Conservation (phyloP, 1,140 invertebrate genomes). For the Zaprionus kolodkinae region DNA sequence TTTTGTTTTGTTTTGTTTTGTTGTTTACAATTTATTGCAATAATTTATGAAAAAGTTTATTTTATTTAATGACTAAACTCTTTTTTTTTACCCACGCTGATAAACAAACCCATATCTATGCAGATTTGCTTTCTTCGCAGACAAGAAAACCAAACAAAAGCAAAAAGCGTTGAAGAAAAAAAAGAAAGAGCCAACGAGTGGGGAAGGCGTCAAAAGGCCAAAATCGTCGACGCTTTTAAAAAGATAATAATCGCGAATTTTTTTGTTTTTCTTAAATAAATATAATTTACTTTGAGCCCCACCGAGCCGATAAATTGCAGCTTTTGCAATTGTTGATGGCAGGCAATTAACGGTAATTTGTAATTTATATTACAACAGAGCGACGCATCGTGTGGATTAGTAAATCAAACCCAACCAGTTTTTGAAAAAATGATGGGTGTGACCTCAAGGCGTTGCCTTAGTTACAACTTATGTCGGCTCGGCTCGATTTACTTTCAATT, state of each 20-base stretch:
- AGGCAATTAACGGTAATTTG: constrained; percentile 26
- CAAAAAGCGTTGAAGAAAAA: constrained; percentile 10
- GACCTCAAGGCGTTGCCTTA: constrained; percentile 41
- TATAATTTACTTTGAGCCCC: constrained; percentile 29
- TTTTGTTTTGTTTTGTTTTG: background rate
- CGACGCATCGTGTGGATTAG: background rate
- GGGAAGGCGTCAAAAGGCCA: constrained; percentile 58
- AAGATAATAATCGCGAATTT: constrained; percentile 55
- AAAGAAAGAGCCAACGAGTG: constrained; percentile 13
- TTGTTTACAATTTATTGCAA: constrained; percentile 20
- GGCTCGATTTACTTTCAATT: constrained; percentile 52
- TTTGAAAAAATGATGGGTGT: constrained; percentile 7
- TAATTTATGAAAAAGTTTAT: constrained; percentile 26
- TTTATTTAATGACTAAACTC: constrained; percentile 49
- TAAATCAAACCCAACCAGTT: background rate
- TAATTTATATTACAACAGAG: constrained; percentile 59
- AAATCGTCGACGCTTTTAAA: constrained; percentile 53
- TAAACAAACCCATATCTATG: constrained; percentile 66
- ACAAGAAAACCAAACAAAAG: constrained; percentile 11
- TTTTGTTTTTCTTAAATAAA: constrained; percentile 27
- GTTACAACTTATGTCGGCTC: constrained; percentile 44
- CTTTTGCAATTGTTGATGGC: constrained; percentile 50
- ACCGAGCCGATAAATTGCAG: constrained; percentile 11
- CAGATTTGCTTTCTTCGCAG: constrained; percentile 48
- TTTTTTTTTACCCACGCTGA: constrained; percentile 56